These are phyloP conservation scores for Megaleporinus macrocephalus DNA, from an alignment of 2,113 vertebrate genomes.

Conservation along the genomic window DNA sequence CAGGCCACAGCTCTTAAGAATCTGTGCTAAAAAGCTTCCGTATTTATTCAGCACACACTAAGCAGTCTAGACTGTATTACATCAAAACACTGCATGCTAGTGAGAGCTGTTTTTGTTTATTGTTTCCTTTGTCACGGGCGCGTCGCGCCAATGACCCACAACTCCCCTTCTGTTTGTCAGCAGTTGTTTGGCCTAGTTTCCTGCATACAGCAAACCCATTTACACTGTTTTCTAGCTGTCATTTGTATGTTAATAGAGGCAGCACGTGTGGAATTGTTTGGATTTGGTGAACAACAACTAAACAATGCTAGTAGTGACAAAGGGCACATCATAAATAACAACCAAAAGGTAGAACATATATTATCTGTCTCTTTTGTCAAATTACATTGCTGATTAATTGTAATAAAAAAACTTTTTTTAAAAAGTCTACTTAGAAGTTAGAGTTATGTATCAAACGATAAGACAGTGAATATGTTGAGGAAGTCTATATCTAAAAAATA, in stretches of 20 bases:
- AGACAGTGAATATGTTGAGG: neutral
- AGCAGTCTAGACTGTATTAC: conserved; percentile 36
- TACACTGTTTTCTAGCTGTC: conserved; percentile 66
- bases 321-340: neutral
- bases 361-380: no score
- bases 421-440: neutral
- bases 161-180: conserved; percentile 74
- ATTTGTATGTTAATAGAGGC: conserved; percentile 76
- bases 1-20: neutral
- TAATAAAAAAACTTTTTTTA: neutral
- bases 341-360: neutral
- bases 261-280: conserved; percentile 41
- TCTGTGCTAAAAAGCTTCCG: neutral
- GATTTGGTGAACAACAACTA: conserved; percentile 26
- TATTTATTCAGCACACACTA: neutral
- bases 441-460: neutral
- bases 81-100: conserved; percentile 6
- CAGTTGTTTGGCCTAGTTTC: conserved; percentile 81
- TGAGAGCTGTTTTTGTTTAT: conserved; percentile 51
- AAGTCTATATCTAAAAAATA: neutral
- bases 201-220: conserved; percentile 74
- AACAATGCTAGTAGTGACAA: conserved; percentile 19
- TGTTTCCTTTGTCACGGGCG: conserved; percentile 45
- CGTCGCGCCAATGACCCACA: conserved; percentile 70
- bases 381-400: neutral